Base-by-base conservation (phyloP, 2,888 invertebrate genomes). In the Dasysyrphus tricinctus region DNA sequence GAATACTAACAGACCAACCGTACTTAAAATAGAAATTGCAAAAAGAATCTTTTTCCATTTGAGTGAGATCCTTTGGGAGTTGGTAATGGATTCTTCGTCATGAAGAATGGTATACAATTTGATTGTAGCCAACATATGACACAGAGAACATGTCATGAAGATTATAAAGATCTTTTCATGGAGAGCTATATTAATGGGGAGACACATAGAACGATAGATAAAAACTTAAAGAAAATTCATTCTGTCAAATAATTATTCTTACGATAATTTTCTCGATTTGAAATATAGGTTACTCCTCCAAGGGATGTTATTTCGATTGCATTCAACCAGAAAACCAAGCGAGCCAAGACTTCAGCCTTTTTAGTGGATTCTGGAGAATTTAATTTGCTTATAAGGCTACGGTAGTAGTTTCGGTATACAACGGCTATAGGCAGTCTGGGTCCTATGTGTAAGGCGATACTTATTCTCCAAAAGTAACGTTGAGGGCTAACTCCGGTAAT, bases 221-320 rank as follows among this genome's bases (percentile, higher is more conserved):
- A 12, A 3, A 47, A 5, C n/a, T 0, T 24, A 57, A 24, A 44
- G 2, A 47, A 19, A 39, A 57, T 65, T 12, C 1, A 8, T 2
- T 44, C 7, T 14, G 61, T 29, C 11, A n/a, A 47, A 11, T 29
- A 11, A 16, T 16, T 1, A 19, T 24, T 95, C 97, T 96, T 94
- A 98, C 98, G 97, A 94, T 98, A 98, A 92, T 98, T 98, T 93
- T 98, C 98, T 91, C 96, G 95, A 93, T 98, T 98, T 88, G 98
- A 97, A 91, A 98, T 96, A 92, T 97, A 98, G 16, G 98, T 97
- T 49, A 98, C 98, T 74, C 97, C 97, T 88, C 97, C 96, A n/a
- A 98, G 94, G 72, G 97, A 95, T 85, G 95, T 95, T 88, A 98
- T 95, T 94, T 98, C 98, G 89, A 96, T 94, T 88, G 96, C 94